Evolutionary conservation across 2,113 vertebrate genomes (phyloP), one percentile per base, ranked within the genome.

Genomic region (Donacobius atricapilla): DNA sequence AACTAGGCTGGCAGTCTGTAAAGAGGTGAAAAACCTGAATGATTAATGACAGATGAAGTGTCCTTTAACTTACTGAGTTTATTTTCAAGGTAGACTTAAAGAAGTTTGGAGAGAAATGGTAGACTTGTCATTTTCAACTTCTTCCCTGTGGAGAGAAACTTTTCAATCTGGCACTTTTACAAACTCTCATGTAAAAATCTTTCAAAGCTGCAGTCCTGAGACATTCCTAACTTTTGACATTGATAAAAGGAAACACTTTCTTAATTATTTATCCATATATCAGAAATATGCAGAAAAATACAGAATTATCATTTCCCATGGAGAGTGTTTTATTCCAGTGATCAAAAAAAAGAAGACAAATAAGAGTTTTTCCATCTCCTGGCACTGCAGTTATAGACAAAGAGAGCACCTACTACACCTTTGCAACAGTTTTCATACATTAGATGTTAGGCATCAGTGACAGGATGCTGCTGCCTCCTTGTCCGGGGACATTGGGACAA

Each of bases 201-300:
- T 93, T 73, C 45, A 92, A 83, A 80, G 19, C 33, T 70, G 11
- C 7, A 70, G 54, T 81, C 60, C 47, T 89, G 51, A 24, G 25
- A 85, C 1, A 0, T 78, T 90, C 47, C 14, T 47, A 79, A 85
- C 42, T 60, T 88, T 89, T 91, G 47, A 69, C 76, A 81, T 10
- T 64, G 77, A 95, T 80, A 89, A 87, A 96, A 92, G 83, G 83
- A 96, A 96, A 47, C 10, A 57, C 64, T 90, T 68, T 65, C 70
- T 96, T 85, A 94, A 96, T 92, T 97, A 96, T 97, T 96, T 88
- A 96, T 90, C 53, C 4, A 16, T 35, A 51, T 61, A 65, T 35
- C 71, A 92, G 47, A 95, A 92, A 76, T 78, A 91, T 69, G 47
- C 75, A 95, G 48, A 86, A 94, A 89, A 87, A 33, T 61, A 89